Conservation (phyloP, 2,797 vertebrate species). For the Apogon hyalosoma region DNA sequence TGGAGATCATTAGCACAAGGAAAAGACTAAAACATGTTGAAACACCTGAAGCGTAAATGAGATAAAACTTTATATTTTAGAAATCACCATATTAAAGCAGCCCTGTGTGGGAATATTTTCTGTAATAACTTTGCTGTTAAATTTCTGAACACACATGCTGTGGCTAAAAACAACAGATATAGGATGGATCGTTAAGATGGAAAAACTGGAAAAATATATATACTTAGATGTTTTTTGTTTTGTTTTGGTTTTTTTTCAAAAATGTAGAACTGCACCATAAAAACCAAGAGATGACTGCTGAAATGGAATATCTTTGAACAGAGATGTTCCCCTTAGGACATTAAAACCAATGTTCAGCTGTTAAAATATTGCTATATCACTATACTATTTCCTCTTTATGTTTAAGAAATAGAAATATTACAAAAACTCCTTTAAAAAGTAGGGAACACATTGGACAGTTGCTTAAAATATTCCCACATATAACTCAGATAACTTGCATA, state of each 20-base stretch:
- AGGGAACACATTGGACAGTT: no score
- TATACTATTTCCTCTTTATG: neutral
- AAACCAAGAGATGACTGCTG: constrained; percentile 1
- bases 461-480: no score
- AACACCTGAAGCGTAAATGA: constrained; percentile 65
- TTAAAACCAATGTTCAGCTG: constrained; percentile 1
- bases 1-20: constrained; percentile 76
- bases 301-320: neutral
- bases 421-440: no score
- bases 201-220: constrained; percentile 15
- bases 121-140: constrained; percentile 36
- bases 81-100: constrained; percentile 70
- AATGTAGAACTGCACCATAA: constrained; percentile 13
- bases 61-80: constrained; percentile 62
- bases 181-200: constrained; percentile 26
- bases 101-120: constrained; percentile 33
- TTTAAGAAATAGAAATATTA: neutral
- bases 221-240: neutral
- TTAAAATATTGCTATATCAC: neutral
- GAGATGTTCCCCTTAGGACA: constrained; percentile 8
- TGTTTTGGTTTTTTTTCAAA: constrained; percentile 21
- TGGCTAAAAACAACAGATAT: constrained; percentile 47
- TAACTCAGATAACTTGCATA: neutral
- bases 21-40: constrained; percentile 62
- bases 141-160: constrained; percentile 38